Base-by-base conservation (phyloP, 1,140 invertebrate species). In the Subanguina moxae region DNA sequence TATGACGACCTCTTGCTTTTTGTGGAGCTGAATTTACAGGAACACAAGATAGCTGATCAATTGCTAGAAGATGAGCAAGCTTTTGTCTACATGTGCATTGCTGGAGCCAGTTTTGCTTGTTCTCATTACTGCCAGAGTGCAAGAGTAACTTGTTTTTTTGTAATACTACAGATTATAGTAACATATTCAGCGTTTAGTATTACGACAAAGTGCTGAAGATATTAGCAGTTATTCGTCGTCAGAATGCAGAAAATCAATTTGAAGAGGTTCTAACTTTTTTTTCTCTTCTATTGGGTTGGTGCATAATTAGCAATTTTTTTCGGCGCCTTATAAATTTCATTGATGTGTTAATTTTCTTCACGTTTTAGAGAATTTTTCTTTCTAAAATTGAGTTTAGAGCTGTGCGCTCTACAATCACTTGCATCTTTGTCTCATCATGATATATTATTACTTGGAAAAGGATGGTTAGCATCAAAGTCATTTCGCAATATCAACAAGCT, bases 211-310 rank as follows among this genome's bases (percentile, higher is more conserved):
- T 38, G 17, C 28, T 61, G 1, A n/a, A 28, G 8, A 59, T 64
- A 23, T n/a, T 64, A 56, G 25, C 32, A 64, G n/a, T 38, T 8
- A 56, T 64, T n/a, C n/a, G 57, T n/a, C 42, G 62, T n/a, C 62
- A 56, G 19, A 64, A 62, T 56, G 28, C 57, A 28, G 57, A 48
- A 38, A 64, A 64, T 63, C 61, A 64, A n/a, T 61, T 64, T 28
- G 62, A 64, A 25, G 62, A 64, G 42, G 62, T 64, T 38, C 11
- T 38, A 5, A 11, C 3, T 3, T 3, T 11, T 5, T 11, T 5
- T 57, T 3, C 3, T 3, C 52, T 5, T 25, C 11, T 25, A 11
- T 3, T 11, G 21, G 52, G 3, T 57, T 23, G 3, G 52, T 5
- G 21, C 45, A 17, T 15, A n/a, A 15, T 15, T 17, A 46, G 11